Evolutionary conservation across 2,797 vertebrate species (phyloP).

Genomic region (Melanotaenia maccullochi): DNA sequence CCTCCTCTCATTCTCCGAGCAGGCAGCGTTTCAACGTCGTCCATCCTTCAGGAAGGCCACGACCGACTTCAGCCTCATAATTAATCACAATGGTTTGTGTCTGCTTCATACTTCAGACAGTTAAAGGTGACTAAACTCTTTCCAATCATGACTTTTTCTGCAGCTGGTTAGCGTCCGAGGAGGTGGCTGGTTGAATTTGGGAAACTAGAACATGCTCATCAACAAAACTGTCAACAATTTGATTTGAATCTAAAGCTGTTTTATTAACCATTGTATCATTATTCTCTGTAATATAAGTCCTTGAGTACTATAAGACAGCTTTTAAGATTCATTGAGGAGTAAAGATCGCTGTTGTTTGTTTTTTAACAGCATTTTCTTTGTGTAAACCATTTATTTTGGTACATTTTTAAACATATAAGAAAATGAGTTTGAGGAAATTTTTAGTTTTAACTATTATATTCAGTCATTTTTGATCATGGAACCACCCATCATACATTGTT

Average conservation of each 20-base stretch:
- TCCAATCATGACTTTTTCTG: background rate
- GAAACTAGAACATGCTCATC: background rate
- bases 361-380: too few relatives aligned
- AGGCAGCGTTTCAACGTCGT: slow-evolving; percentile 25
- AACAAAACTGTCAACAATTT: background rate
- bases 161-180: background rate
- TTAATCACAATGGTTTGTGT: slow-evolving; percentile 55
- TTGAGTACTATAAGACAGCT: background rate
- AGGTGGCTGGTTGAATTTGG: background rate
- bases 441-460: too few relatives aligned
- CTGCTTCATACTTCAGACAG: slow-evolving; percentile 11
- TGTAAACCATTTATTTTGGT: too few relatives aligned
- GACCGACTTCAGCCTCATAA: slow-evolving; percentile 56
- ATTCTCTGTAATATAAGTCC: background rate
- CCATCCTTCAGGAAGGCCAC: slow-evolving; percentile 48
- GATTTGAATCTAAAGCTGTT: background rate
- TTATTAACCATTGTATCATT: too few relatives aligned
- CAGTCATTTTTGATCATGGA: background rate
- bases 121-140: slow-evolving; percentile 9
- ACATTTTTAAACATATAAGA: too few relatives aligned
- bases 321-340: background rate
- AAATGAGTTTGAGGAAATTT: too few relatives aligned
- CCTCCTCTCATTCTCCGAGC: slow-evolving; percentile 12
- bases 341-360: too few relatives aligned
- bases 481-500: background rate